Evolutionary conservation across 2,113 vertebrate genomes (phyloP), one percentile per base, ranked within the genome.

Genomic region (Gorsachius goisagi): DNA sequence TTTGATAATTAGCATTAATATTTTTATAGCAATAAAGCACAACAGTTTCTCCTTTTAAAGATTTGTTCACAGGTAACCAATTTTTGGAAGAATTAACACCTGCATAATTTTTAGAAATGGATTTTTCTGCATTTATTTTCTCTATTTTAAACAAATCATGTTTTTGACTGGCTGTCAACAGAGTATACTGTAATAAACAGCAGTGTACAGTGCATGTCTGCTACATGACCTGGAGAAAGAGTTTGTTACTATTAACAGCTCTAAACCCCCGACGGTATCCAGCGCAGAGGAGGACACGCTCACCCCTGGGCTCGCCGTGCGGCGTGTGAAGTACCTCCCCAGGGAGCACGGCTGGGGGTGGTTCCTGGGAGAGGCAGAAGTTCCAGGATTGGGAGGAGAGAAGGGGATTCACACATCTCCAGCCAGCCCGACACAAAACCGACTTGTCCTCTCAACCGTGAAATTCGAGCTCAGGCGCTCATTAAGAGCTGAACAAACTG

Each of bases 1-100:
- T 41, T 84, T 72, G 27, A 68, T 83, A 82, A 85, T 72, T 67
- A 95, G 89, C 93, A 95, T 96, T 94, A 96, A 95, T 95, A 64
- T 89, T 92, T 92, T 94, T 47, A 62, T 50, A 83, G 82, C 86
- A 85, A 44, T 72, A 76, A 85, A 92, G 77, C 50, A 72, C 50
- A 35, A 44, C 53, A 30, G 41, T 76, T 84, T 58, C 24, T 86
- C 49, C 73, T 79, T 93, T 87, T 72, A 81, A 96, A 90, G 53
- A 67, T 72, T 67, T 69, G 17, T 79, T 88, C 6, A 11, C 85
- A 83, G 78, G 92, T 88, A 71, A 87, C 28, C 72, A 17, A 30
- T 94, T 94, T 90, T 60, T 84, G 52, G 56, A 53, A 66, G 58
- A 88, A 90, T 55, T 64, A 52, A 69, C 45, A 74, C 49, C 81